Percentiles rank a stretch among this genome's conserved stretches.
Evolutionary conservation across 2,113 vertebrate genomes (phyloP).

Genomic region (Marcusenius ussheri): DNA sequence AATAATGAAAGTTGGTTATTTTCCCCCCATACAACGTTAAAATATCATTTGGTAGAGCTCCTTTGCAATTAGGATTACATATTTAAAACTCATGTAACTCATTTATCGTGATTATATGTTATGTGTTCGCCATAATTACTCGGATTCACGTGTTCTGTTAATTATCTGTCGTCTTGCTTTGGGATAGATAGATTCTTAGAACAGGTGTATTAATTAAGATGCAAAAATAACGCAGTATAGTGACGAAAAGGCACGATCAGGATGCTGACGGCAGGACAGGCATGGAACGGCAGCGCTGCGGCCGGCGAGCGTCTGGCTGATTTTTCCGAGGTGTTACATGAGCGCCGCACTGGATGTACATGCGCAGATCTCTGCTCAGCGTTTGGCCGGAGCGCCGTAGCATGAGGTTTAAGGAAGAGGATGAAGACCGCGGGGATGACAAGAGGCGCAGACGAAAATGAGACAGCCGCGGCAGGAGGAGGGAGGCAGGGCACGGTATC

Average conservation of each 20-base stretch:
- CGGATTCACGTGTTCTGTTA: not conserved
- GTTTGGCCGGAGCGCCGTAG: constrained; percentile 19
- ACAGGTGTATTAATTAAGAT: too few relatives aligned
- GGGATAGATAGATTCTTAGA: not conserved
- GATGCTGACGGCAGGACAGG: not conserved
- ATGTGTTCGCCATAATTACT: not conserved
- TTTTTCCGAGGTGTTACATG: not conserved
- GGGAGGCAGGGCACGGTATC: constrained; percentile 9
- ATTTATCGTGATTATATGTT: not conserved
- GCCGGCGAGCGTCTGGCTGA: not conserved
- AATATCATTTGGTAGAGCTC: not conserved
- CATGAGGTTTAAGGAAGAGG: constrained; percentile 20
- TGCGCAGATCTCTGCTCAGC: constrained; percentile 12
- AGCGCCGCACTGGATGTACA: not conserved
- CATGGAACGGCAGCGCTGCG: not conserved
- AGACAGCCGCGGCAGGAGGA: constrained; percentile 26
- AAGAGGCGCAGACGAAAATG: constrained; percentile 34
- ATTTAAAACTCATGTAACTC: not conserved
- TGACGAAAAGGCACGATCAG: not conserved
- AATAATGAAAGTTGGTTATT: not conserved
- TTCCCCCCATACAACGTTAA: not conserved
- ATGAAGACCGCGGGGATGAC: constrained; percentile 20
- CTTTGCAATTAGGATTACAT: not conserved
- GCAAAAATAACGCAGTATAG: not conserved
- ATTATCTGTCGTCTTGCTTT: not conserved